Percentiles rank a stretch among this genome's conserved stretches.
phyloP scores from a whole-genome alignment of 2,113 vertebrate genomes.

The Mixornis gularis region DNA sequence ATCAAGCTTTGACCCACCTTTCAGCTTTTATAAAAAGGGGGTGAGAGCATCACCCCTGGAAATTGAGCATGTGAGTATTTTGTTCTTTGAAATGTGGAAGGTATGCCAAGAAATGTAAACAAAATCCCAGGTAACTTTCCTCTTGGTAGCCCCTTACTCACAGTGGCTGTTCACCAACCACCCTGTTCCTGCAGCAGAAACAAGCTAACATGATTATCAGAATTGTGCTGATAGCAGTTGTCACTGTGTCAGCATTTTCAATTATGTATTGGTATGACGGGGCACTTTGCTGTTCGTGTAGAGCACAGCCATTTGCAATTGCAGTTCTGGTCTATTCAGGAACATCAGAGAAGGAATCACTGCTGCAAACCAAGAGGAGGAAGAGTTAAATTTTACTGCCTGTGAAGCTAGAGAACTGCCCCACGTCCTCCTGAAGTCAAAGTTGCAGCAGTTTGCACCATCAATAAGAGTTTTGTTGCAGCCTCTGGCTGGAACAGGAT shows the following conservation, averaged over 20 bases:
- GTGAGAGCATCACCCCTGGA: not conserved
- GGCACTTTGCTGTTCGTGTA: not conserved
- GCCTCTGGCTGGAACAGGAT: not conserved
- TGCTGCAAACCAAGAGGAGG: not conserved
- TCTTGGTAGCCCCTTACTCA: not conserved
- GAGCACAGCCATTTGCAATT: not conserved
- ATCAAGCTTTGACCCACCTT: not conserved
- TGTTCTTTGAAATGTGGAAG: not conserved
- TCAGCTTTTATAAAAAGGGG: not conserved
- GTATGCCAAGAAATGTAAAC: not conserved
- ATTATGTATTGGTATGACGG: not conserved
- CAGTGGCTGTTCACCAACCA: not conserved
- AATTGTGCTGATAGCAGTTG: conserved; percentile 12
- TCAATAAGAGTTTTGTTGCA: conserved; percentile 17
- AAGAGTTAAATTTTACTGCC: conserved; percentile 23
- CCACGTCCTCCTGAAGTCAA: rapidly evolving
- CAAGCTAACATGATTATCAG: not conserved
- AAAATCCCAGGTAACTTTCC: not conserved
- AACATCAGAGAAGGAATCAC: not conserved
- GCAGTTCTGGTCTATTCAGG: not conserved
- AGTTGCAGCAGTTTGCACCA: not conserved
- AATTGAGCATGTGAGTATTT: not conserved
- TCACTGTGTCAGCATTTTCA: conserved; percentile 49
- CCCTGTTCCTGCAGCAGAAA: not conserved
- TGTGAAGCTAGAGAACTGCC: not conserved